Base-by-base conservation (phyloP, 2,888 invertebrate genomes). In the Microctonus brassicae region DNA sequence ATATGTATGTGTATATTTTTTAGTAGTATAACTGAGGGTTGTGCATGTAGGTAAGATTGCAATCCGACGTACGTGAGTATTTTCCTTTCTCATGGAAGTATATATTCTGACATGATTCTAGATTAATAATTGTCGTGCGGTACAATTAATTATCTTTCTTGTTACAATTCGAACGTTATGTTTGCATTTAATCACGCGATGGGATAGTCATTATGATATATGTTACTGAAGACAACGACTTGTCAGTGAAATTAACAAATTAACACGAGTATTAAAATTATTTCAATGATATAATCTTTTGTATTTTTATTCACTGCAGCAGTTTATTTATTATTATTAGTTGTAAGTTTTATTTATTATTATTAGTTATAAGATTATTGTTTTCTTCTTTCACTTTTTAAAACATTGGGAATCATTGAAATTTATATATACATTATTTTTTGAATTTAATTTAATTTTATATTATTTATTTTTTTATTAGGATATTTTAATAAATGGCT, bases 91-190 rank as follows among this genome's bases (percentile, higher is more conserved):
- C 47, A 17, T 24, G 20, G 17, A 7, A 65, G 4, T 69, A 47
- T 69, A 62, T 64, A 63, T 68, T n/a, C n/a, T n/a, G n/a, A 77
- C 72, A 55, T 42, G 29, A 57, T 57, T 66, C 70, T 71, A 76
- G 75, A 81, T 81, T 81, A 81, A 81, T 82, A 82, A 81, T 80
- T 79, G 76, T 74, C 70, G 76, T 64, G 73, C 69, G 74, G 76
- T 72, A 72, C 80, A 74, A 81, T 79, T 81, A 82, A 81, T 81
- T 79, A 79, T 42, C 63, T 73, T 68, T 69, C 69, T 66, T 60
- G 73, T 26, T 24, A 10, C 22, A 26, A 55, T 26, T 20, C 70
- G 70, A 74, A 74, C 64, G 76, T 70, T 39, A 39, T 39, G 39
- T 39, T n/a, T n/a, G 73, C 52, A 73, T 78, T 79, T 79, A 76